Percentiles rank a stretch among this genome's conserved stretches.
phyloP scores from a whole-genome alignment of 64 coral and sea anemone genomes.

The Montipora cactus region DNA sequence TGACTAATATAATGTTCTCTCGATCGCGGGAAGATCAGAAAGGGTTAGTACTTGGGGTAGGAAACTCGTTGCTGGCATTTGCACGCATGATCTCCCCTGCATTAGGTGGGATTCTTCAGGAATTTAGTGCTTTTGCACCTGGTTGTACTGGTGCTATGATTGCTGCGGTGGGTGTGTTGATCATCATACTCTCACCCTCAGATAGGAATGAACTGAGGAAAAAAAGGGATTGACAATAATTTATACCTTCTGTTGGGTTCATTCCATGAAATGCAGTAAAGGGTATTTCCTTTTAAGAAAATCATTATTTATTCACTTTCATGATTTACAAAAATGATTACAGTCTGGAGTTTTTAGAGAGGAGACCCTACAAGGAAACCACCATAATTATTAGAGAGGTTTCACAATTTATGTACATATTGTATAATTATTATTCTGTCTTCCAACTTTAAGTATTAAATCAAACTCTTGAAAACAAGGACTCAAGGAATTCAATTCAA shows the following conservation, averaged over 20 bases:
- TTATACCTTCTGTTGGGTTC: background rate
- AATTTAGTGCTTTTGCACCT: constrained; percentile 77
- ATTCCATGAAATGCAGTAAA: background rate
- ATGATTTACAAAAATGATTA: too few relatives aligned
- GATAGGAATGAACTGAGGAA: background rate
- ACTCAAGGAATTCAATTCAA: too few relatives aligned
- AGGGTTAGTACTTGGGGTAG: constrained; percentile 88
- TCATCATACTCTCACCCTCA: constrained; percentile 23
- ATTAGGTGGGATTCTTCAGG: constrained; percentile 82
- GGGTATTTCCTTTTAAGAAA: too few relatives aligned
- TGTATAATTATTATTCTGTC: too few relatives aligned
- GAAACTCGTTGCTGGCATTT: constrained; percentile 87
- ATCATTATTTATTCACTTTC: too few relatives aligned
- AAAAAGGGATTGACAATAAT: background rate
- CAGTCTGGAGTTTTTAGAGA: too few relatives aligned
- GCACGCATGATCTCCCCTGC: constrained; percentile 96
- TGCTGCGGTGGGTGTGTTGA: constrained; percentile 47
- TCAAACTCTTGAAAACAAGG: too few relatives aligned
- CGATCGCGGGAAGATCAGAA: constrained; percentile 80
- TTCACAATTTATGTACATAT: too few relatives aligned
- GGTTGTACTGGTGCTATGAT: constrained; percentile 52
- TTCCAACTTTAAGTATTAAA: too few relatives aligned
- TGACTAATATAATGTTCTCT: constrained; percentile 83
- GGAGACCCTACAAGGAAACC: too few relatives aligned
- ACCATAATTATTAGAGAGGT: too few relatives aligned